Percentiles rank a stretch among this genome's conserved stretches.
These are phyloP conservation scores for Parnassius orleans DNA, from an alignment of 2,888 invertebrate genomes.

Conservation along the genomic window DNA sequence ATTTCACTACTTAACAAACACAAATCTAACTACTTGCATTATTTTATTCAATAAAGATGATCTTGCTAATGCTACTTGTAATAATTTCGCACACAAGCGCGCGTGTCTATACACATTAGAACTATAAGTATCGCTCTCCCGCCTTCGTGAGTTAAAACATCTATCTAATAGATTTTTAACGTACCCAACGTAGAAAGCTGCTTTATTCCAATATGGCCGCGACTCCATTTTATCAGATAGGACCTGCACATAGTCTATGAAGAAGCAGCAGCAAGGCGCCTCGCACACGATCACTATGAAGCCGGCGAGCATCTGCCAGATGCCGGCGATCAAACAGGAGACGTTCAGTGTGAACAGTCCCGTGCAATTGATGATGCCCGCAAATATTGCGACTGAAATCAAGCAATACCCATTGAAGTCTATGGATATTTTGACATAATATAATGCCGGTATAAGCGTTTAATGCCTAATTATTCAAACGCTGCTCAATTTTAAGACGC, in stretches of 20 bases:
- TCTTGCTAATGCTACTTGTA: too few relatives aligned
- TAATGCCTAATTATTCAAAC: too few relatives aligned
- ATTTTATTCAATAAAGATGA: too few relatives aligned
- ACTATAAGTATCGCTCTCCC: too few relatives aligned
- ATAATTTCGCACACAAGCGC: too few relatives aligned
- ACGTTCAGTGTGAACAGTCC: slow-evolving; percentile 83
- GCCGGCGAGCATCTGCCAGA: slow-evolving; percentile 94
- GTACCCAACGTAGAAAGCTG: slow-evolving; percentile 90
- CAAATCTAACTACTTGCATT: too few relatives aligned
- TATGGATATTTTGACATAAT: too few relatives aligned
- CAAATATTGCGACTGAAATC: slow-evolving; percentile 89
- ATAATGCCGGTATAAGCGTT: too few relatives aligned
- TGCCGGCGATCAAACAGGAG: slow-evolving; percentile 86
- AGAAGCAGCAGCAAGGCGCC: slow-evolving; percentile 98
- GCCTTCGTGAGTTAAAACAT: too few relatives aligned
- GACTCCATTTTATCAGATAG: slow-evolving; percentile 91
- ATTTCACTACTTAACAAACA: too few relatives aligned
- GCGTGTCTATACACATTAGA: too few relatives aligned
- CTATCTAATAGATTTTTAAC: not conserved
- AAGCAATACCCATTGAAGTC: not conserved
- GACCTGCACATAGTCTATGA: slow-evolving; percentile 95
- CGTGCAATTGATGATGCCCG: slow-evolving; percentile 89
- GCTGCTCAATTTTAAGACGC: too few relatives aligned
- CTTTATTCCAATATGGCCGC: slow-evolving; percentile 94
- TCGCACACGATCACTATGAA: slow-evolving; percentile 94